Evolutionary conservation across 1,140 invertebrate species (phyloP), one percentile per base, ranked within the genome.

Genomic region (Heliothis subflexa): DNA sequence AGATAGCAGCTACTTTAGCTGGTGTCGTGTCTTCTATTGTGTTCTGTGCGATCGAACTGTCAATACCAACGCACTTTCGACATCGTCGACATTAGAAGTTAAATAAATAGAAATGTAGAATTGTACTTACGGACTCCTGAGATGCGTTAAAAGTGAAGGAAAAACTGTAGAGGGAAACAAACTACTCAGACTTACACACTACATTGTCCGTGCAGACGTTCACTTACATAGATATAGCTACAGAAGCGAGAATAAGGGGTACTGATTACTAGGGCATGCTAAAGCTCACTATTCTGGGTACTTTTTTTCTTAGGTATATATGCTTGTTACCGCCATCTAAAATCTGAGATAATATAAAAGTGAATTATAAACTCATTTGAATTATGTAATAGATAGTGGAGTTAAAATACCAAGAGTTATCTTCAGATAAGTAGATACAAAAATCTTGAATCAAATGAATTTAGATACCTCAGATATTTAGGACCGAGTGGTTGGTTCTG

Each of bases 111-210:
- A 47, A 59, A 14, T 18, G 47, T 7, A 77, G 59, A 68, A 68
- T 78, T 66, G 76, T 83, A 83, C 80, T 84, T 82, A 80, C 78
- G 78, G 66, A 84, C n/a, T 80, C 80, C 83, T 81, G 80, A 72
- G 81, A 61, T 40, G 81, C 81, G 50, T 82, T 79, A 73, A 82
- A 82, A 82, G 55, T 77, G 74, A 82, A 82, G 73, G 68, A 82
- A 59, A 79, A 3, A 57, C 40, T 70, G n/a, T 79, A 76, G 50
- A 78, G 76, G 66, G 28, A 21, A 55, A 66, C 50, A 55, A 55
- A 55, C 73, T 73, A 82, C 81, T 74, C 18, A 77, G 25, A 79
- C 70, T 78, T 78, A 75, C 59, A 74, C 61, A 55, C 28, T 66
- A 77, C 74, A 68, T 54, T 45, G 21, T 40, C 16, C 62, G 55